Conservation (phyloP, 2,888 invertebrate genomes). For the Andrena bicolor region DNA sequence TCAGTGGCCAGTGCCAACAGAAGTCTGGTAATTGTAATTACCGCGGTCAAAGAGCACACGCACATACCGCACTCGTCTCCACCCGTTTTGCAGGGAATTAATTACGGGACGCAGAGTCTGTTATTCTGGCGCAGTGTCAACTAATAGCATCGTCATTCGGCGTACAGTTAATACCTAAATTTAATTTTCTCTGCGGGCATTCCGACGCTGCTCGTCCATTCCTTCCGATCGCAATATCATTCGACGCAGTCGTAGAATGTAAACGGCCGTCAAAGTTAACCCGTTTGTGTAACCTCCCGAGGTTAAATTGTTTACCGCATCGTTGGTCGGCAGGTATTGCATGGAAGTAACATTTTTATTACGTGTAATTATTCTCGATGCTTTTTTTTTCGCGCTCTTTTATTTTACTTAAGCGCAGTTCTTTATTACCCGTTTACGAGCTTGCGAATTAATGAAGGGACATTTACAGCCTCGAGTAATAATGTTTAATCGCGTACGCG, state of each 20-base stretch:
- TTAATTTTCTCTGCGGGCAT: conserved; percentile 62
- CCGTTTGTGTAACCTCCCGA: neutral
- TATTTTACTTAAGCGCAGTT: neutral
- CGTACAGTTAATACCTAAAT: conserved; percentile 69
- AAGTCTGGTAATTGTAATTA: conserved; percentile 72
- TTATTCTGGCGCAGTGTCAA: conserved; percentile 71
- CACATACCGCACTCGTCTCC: conserved; percentile 63
- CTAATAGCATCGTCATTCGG: conserved; percentile 63
- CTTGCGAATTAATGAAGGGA: neutral
- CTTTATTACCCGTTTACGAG: neutral
- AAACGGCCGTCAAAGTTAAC: conserved; percentile 32
- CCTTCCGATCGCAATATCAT: conserved; percentile 52
- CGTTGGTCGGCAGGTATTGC: neutral
- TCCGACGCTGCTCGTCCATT: conserved; percentile 28
- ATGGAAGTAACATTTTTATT: neutral
- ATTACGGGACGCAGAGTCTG: conserved; percentile 70
- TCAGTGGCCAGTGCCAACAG: conserved; percentile 51
- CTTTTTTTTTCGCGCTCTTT: neutral
- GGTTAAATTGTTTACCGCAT: conserved; percentile 26
- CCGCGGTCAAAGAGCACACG: conserved; percentile 69
- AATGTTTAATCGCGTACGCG: neutral
- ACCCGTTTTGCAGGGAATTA: conserved; percentile 71
- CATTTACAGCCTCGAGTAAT: neutral
- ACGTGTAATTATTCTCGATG: neutral
- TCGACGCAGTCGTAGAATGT: conserved; percentile 43